Percentiles rank a stretch among this genome's conserved stretches.
phyloP scores from a whole-genome alignment of 2,113 vertebrate species.

The Scomber colias region DNA sequence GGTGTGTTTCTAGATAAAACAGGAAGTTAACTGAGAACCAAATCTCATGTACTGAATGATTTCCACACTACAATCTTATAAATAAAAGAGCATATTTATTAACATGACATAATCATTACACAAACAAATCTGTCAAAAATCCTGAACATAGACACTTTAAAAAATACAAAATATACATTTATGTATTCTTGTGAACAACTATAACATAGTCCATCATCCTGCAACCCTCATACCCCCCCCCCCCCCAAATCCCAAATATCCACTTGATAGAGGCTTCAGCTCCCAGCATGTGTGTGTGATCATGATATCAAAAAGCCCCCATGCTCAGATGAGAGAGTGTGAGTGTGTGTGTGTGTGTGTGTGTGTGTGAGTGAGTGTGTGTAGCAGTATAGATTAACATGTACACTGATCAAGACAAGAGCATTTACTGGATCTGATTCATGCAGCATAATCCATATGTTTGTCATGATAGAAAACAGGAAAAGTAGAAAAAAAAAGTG shows the following conservation, averaged over 20 bases:
- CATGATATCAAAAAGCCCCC: slow-evolving; percentile 29
- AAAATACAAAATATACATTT: slow-evolving; percentile 85
- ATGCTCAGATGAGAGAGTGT: slow-evolving; percentile 36
- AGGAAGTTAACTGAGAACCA: no score
- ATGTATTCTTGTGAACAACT: slow-evolving; percentile 71
- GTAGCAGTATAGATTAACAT: slow-evolving; percentile 36
- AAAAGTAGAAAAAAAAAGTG: slow-evolving; percentile 8
- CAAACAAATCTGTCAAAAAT: slow-evolving; percentile 68
- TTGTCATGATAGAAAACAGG: slow-evolving; percentile 14
- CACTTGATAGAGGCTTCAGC: slow-evolving; percentile 32
- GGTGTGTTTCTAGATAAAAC: no score
- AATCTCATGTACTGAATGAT: no score
- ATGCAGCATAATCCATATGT: slow-evolving; percentile 68
- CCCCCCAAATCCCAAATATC: background rate
- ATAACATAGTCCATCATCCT: slow-evolving; percentile 51
- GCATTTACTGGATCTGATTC: slow-evolving; percentile 61
- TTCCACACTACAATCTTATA: slow-evolving; percentile 14
- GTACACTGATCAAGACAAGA: slow-evolving; percentile 48
- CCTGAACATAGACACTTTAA: slow-evolving; percentile 67
- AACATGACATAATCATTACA: slow-evolving; percentile 74
- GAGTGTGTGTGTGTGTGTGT: background rate
- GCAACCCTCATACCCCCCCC: background rate
- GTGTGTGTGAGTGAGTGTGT: slow-evolving; percentile 4
- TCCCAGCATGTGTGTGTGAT: slow-evolving; percentile 33
- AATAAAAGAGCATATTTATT: slow-evolving; percentile 81